These are phyloP conservation scores for Nesidiocoris tenuis DNA, from an alignment of 2,888 invertebrate species.

Conservation along the genomic window DNA sequence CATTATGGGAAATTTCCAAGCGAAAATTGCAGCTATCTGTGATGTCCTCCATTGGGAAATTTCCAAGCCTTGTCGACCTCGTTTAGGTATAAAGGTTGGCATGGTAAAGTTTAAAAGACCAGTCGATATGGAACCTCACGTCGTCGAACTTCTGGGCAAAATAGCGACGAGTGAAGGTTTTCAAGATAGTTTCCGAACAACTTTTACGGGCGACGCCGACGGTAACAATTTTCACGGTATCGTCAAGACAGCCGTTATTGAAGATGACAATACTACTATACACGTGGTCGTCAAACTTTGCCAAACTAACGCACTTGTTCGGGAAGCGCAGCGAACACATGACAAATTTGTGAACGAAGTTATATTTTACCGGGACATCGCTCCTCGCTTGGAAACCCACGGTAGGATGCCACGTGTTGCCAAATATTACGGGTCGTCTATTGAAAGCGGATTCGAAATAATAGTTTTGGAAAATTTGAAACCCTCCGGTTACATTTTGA, in stretches of 20 bases:
- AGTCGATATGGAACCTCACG: conserved; percentile 26
- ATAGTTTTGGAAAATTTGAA: conserved; percentile 25
- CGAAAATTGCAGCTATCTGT: too few relatives aligned
- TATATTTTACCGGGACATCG: conserved; percentile 15
- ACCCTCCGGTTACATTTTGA: neutral
- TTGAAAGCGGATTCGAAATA: neutral
- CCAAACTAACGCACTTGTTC: conserved; percentile 12
- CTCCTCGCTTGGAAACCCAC: neutral
- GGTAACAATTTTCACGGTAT: conserved; percentile 27
- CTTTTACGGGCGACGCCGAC: neutral
- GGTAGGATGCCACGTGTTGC: conserved; percentile 9
- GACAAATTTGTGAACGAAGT: conserved; percentile 27
- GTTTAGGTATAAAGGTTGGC: conserved; percentile 1
- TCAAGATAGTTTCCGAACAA: conserved; percentile 1
- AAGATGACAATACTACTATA: neutral
- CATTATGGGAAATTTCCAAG: too few relatives aligned
- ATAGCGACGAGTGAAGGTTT: conserved; percentile 14
- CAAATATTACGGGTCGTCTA: conserved; percentile 6
- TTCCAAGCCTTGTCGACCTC: too few relatives aligned
- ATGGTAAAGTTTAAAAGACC: neutral
- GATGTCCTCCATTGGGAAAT: neutral
- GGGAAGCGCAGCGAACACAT: conserved; percentile 5
- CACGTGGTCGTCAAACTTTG: conserved; percentile 18
- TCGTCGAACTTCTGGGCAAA: neutral
- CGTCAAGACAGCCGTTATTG: neutral